phyloP scores from a whole-genome alignment of 2,797 vertebrate species.

The Bufotes viridis region DNA sequence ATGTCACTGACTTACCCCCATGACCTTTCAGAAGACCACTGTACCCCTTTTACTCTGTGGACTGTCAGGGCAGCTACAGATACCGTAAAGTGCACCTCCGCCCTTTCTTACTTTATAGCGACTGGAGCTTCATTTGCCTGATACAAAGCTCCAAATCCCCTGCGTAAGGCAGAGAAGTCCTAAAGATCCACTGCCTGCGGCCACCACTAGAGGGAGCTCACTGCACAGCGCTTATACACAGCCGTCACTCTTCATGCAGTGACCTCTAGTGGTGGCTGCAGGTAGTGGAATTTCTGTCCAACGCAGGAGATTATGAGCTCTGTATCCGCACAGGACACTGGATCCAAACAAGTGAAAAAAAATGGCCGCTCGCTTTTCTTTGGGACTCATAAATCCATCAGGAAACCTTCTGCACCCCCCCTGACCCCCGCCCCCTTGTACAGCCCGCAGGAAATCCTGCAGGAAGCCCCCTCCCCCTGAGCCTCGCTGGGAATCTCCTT shows the following conservation, averaged over 20 bases:
- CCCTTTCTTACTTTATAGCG: background rate
- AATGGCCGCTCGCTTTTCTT: background rate
- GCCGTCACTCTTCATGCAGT: background rate
- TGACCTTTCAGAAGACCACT: background rate
- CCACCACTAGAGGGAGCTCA: constrained; percentile 11
- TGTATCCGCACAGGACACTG: background rate
- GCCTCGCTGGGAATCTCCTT: background rate
- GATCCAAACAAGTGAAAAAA: background rate
- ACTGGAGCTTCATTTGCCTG: background rate
- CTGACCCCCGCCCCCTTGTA: no score
- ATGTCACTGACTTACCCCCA: no score
- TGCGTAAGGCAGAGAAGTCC: background rate
- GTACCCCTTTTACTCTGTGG: no score
- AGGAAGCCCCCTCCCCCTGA: background rate
- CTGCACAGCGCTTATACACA: background rate
- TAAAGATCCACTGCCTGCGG: background rate
- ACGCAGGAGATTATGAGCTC: background rate
- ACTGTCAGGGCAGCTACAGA: background rate
- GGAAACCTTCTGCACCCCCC: no score
- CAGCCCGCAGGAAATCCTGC: background rate
- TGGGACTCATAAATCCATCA: no score
- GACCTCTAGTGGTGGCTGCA: background rate
- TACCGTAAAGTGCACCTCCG: background rate
- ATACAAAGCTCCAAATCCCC: background rate
- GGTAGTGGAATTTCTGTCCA: background rate